Percentiles rank a stretch among this genome's conserved stretches.
Conservation (phyloP, 2,888 invertebrate species). For the Notocelia uddmanniana region DNA sequence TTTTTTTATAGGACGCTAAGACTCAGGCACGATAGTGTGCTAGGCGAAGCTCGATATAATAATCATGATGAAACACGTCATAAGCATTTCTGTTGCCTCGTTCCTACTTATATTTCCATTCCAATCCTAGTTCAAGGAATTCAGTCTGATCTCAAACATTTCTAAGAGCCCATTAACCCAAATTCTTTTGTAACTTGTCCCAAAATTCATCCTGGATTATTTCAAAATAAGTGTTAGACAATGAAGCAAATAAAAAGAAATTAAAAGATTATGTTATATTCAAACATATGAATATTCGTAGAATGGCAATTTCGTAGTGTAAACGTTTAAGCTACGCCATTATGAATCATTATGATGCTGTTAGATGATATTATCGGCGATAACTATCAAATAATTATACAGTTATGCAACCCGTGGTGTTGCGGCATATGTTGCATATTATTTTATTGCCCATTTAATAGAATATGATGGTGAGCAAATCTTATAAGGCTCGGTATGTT, state of each 20-base stretch:
- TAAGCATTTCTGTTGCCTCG: not conserved
- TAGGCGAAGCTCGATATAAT: no score
- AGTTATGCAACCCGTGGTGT: conserved; percentile 23
- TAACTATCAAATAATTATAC: conserved; percentile 40
- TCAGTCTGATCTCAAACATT: conserved; percentile 4
- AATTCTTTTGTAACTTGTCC: conserved; percentile 8
- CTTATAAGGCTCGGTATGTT: not conserved
- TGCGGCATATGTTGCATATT: conserved; percentile 4
- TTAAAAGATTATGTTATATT: no score
- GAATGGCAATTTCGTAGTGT: not conserved
- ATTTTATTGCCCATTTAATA: conserved; percentile 24
- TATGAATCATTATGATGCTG: conserved; percentile 10
- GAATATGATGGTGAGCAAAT: conserved; percentile 6
- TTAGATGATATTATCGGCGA: conserved; percentile 30
- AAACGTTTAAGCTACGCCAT: conserved; percentile 19
- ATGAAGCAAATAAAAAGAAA: not conserved
- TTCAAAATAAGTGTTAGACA: not conserved
- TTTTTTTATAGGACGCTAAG: no score
- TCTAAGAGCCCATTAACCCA: conserved; percentile 15
- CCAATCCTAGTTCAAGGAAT: not conserved
- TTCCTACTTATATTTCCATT: not conserved
- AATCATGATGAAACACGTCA: no score
- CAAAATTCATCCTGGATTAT: not conserved
- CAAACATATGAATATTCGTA: not conserved
- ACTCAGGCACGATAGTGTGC: no score